A percentile compares a stretch with the other conserved stretches of the same genome.
phyloP scores from a whole-genome alignment of 2,888 invertebrate species.

The Proisotoma minuta region DNA sequence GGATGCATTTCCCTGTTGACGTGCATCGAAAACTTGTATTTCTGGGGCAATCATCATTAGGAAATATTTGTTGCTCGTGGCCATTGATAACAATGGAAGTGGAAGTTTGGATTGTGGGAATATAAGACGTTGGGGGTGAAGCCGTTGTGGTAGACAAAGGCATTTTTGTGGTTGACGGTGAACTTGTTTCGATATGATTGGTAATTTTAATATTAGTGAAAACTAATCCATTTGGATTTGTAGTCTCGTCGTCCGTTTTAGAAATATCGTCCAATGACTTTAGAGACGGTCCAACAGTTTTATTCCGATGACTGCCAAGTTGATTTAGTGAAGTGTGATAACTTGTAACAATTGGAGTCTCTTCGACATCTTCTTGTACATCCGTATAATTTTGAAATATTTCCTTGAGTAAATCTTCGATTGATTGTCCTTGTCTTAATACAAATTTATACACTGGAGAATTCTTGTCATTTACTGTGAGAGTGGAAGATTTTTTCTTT shows the following conservation, averaged over 20 bases:
- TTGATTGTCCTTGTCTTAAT: conserved; percentile 48
- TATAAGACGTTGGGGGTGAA: conserved; percentile 21
- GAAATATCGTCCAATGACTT: not conserved
- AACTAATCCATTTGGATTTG: conserved; percentile 9
- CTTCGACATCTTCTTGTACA: not conserved
- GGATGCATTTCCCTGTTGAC: conserved; percentile 47
- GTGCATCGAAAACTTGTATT: conserved; percentile 46
- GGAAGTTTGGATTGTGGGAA: conserved; percentile 33
- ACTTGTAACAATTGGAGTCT: not conserved
- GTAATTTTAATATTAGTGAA: conserved; percentile 15
- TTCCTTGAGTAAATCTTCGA: conserved; percentile 48
- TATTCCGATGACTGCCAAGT: not conserved
- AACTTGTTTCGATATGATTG: conserved; percentile 11
- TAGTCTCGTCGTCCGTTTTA: not conserved
- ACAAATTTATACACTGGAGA: conserved; percentile 49
- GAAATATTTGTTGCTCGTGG: conserved; percentile 2
- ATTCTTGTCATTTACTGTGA: conserved; percentile 35
- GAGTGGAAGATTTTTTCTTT: conserved; percentile 22
- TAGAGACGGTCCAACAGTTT: too few relatives aligned
- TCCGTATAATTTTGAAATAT: conserved; percentile 47
- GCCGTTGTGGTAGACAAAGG: not conserved
- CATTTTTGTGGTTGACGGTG: not conserved
- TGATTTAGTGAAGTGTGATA: not conserved
- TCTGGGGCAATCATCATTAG: conserved; percentile 21
- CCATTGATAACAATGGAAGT: conserved; percentile 38